Conservation (phyloP, 2,888 invertebrate genomes). For the Napeogenes inachia region DNA sequence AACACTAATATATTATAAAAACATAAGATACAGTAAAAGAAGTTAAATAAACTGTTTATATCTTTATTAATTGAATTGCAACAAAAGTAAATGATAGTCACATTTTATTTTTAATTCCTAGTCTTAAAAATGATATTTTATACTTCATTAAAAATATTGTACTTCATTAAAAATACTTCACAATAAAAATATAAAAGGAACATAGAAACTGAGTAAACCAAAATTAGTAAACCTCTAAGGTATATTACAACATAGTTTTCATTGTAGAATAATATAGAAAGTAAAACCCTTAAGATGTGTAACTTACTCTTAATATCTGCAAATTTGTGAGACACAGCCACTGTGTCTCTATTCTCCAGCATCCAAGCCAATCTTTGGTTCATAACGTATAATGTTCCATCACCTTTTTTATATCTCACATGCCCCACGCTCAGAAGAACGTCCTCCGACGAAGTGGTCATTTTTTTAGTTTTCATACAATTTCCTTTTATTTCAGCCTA, state of each 20-base stretch:
- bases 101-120: too few relatives aligned
- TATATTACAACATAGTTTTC: neutral
- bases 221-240: neutral
- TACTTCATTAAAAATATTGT: too few relatives aligned
- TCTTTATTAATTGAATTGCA: neutral
- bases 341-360: slow-evolving; percentile 93
- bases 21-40: neutral
- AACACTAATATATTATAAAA: neutral
- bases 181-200: neutral
- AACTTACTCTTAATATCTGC: slow-evolving; percentile 95
- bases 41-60: neutral
- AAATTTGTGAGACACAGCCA: slow-evolving; percentile 94
- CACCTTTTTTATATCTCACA: slow-evolving; percentile 97
- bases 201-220: neutral
- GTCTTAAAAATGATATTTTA: too few relatives aligned
- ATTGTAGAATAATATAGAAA: neutral
- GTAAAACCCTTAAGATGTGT: neutral
- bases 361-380: slow-evolving; percentile 97
- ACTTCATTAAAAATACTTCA: neutral
- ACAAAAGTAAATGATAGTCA: neutral
- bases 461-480: slow-evolving; percentile 41
- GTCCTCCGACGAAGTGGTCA: slow-evolving; percentile 96
- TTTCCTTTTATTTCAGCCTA: slow-evolving; percentile 10
- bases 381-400: slow-evolving; percentile 97
- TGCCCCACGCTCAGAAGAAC: slow-evolving; percentile 94